Conservation (phyloP, 2,113 vertebrate species). For the Tylochromis polylepis region DNA sequence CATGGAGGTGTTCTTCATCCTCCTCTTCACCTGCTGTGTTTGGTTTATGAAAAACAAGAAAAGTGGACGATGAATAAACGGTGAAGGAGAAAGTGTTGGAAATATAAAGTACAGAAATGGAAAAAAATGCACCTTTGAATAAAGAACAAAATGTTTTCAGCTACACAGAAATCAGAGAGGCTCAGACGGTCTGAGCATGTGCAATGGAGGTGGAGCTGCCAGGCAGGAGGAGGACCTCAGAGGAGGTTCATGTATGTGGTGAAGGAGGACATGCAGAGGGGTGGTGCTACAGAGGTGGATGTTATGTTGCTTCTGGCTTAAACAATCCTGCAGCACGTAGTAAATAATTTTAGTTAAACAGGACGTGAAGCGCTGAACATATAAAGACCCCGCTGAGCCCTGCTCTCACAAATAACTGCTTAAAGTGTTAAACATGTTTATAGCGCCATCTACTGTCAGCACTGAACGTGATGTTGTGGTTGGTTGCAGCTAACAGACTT, state of each 20-base stretch:
- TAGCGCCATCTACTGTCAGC: no score
- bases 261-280: no score
- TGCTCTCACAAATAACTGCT: no score
- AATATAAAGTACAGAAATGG: fast-evolving
- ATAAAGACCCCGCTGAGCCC: no score
- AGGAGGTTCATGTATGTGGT: not conserved
- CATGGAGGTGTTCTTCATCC: not conserved
- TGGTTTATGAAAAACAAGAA: fast-evolving
- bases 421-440: no score
- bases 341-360: fast-evolving
- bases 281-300: no score
- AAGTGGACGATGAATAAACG: fast-evolving
- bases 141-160: not conserved
- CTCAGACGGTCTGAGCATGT: not conserved
- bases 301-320: fast-evolving
- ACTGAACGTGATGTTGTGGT: no score
- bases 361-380: not conserved
- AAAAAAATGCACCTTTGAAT: not conserved
- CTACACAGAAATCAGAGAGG: not conserved
- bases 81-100: not conserved
- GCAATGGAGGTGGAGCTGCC: not conserved
- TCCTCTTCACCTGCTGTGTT: fast-evolving
- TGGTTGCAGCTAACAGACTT: no score
- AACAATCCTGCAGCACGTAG: not conserved
- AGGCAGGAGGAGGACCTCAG: not conserved